Percentiles rank a stretch among this genome's conserved stretches.
Conservation (phyloP, 2,113 vertebrate species). For the Calyptomena viridis region DNA sequence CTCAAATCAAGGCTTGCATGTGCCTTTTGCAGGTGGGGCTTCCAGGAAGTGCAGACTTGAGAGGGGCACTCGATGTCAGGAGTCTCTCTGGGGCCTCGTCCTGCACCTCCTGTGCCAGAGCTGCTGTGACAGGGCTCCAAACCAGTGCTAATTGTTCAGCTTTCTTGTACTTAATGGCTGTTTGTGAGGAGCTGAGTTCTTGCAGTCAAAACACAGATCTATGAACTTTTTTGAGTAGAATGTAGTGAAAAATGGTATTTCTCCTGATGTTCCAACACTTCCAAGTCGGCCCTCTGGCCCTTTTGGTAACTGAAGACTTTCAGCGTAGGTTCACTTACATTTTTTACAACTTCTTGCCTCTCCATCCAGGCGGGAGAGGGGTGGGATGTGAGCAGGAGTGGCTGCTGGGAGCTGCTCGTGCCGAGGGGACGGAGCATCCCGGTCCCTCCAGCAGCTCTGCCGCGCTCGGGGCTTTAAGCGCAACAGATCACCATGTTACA, state of each 20-base stretch:
- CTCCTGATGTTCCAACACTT: background rate
- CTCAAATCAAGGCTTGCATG: background rate
- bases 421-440: background rate
- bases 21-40: background rate
- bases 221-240: background rate
- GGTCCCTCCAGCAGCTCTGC: background rate
- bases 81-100: background rate
- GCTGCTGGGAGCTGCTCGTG: background rate
- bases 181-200: background rate
- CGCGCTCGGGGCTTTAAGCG: background rate
- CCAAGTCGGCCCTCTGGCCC: background rate
- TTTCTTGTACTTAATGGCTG: background rate
- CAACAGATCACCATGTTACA: constrained; percentile 50
- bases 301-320: background rate
- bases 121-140: fast-evolving
- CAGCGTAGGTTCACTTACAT: background rate
- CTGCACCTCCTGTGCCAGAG: background rate
- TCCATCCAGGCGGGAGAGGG: fast-evolving
- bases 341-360: background rate
- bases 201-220: background rate
- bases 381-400: background rate
- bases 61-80: background rate
- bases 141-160: background rate
- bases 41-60: background rate
- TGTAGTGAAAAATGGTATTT: background rate